phyloP scores from a whole-genome alignment of 1,140 invertebrate genomes.

The Danaus melanippus region DNA sequence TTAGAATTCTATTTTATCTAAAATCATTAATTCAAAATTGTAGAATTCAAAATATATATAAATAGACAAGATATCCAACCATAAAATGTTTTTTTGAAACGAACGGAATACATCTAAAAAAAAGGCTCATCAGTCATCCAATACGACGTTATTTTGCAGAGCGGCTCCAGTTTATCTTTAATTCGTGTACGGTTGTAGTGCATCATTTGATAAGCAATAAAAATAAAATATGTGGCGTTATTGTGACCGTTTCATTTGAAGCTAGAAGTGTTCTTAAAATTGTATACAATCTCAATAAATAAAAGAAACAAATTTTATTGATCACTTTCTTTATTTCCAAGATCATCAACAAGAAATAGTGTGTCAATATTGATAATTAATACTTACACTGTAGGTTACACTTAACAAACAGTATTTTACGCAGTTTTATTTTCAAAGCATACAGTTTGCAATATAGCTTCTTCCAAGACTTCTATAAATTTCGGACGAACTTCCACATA shows the following conservation, averaged over 20 bases:
- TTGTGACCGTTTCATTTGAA: neutral
- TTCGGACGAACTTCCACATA: conserved; percentile 37
- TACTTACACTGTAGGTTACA: conserved; percentile 59
- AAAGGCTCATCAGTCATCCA: no score
- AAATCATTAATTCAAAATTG: no score
- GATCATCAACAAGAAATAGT: conserved; percentile 64
- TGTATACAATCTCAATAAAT: neutral
- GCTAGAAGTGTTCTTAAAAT: neutral
- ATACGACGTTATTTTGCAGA: no score
- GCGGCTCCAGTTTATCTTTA: no score
- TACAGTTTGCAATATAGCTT: conserved; percentile 44
- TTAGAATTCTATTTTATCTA: no score
- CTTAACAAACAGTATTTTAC: conserved; percentile 53
- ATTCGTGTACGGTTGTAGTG: no score
- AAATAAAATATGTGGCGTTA: no score
- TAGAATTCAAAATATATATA: no score
- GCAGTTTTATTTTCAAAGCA: conserved; percentile 43
- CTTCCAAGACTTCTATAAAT: conserved; percentile 34
- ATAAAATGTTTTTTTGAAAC: no score
- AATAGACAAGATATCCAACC: no score
- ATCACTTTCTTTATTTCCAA: conserved; percentile 64
- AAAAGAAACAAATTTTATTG: conserved; percentile 27
- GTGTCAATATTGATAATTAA: conserved; percentile 65
- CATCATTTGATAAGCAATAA: no score
- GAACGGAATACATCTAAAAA: no score